Conservation (phyloP, 1,140 invertebrate genomes). For the Lordiphosa clarofinis region DNA sequence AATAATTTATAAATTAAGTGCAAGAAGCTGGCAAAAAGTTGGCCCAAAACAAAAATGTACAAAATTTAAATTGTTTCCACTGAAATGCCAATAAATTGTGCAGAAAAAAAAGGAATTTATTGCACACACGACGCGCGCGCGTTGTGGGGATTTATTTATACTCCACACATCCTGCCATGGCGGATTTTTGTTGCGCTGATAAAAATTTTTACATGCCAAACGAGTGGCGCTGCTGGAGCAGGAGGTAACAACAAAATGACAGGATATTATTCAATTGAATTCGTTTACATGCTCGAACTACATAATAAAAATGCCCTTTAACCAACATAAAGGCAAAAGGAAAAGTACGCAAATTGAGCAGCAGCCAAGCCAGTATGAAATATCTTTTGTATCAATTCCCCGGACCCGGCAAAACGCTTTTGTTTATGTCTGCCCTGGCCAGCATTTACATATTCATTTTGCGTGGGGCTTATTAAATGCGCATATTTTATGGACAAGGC, state of each 20-base stretch:
- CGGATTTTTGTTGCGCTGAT: slow-evolving; percentile 64
- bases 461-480: slow-evolving; percentile 62
- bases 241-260: slow-evolving; percentile 66
- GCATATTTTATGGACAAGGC: slow-evolving; percentile 65
- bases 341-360: slow-evolving; percentile 50
- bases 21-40: slow-evolving; percentile 25
- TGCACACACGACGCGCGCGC: slow-evolving; percentile 36
- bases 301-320: slow-evolving; percentile 68
- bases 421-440: slow-evolving; percentile 24
- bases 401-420: slow-evolving; percentile 40
- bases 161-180: slow-evolving; percentile 32
- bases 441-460: slow-evolving; percentile 63
- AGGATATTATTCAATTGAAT: slow-evolving; percentile 78
- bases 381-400: slow-evolving; percentile 45
- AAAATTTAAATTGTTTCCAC: slow-evolving; percentile 66
- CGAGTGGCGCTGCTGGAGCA: slow-evolving; percentile 11
- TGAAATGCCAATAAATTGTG: slow-evolving; percentile 71
- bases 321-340: slow-evolving; percentile 28
- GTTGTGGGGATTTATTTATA: slow-evolving; percentile 68
- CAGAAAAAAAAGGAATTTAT: background rate
- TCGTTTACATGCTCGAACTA: slow-evolving; percentile 77
- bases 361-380: slow-evolving; percentile 48
- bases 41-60: background rate
- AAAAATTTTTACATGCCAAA: slow-evolving; percentile 69
- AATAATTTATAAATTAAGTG: slow-evolving; percentile 74